These are phyloP conservation scores for Drosophila equinoxialis DNA, from an alignment of 1,140 invertebrate species.

Conservation along the genomic window DNA sequence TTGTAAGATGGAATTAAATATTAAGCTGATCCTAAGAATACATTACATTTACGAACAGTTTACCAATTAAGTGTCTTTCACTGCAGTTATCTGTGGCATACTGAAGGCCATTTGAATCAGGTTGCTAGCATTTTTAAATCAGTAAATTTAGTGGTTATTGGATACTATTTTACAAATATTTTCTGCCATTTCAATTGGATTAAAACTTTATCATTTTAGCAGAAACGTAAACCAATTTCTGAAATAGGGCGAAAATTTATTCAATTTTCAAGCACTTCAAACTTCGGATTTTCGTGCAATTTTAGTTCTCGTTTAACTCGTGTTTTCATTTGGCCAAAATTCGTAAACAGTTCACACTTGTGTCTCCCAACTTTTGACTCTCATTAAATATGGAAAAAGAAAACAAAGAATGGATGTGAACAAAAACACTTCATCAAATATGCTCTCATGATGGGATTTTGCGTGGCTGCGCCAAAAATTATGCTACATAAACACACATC, in stretches of 20 bases:
- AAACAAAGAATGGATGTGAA: not conserved
- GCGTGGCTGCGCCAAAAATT: constrained; percentile 48
- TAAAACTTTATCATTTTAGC: not conserved
- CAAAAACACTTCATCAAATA: constrained; percentile 37
- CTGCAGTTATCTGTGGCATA: no score
- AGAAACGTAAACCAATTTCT: not conserved
- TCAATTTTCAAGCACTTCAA: not conserved
- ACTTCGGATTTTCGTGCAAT: not conserved
- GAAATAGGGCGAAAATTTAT: not conserved
- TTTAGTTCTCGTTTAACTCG: constrained; percentile 6
- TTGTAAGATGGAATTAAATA: not conserved
- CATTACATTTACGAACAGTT: not conserved
- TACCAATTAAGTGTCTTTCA: not conserved
- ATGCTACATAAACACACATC: constrained; percentile 32
- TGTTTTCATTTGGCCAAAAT: constrained; percentile 20
- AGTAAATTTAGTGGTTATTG: no score
- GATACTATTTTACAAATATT: not conserved
- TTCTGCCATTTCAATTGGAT: not conserved
- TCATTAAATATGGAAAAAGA: constrained; percentile 6
- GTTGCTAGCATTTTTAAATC: not conserved
- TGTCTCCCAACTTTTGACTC: constrained; percentile 4
- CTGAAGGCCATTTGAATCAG: not conserved
- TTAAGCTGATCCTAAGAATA: not conserved
- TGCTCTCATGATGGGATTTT: constrained; percentile 27
- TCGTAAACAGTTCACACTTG: constrained; percentile 26